Evolutionary conservation across 1,140 invertebrate genomes (phyloP).

Genomic region (Manduca sexta): DNA sequence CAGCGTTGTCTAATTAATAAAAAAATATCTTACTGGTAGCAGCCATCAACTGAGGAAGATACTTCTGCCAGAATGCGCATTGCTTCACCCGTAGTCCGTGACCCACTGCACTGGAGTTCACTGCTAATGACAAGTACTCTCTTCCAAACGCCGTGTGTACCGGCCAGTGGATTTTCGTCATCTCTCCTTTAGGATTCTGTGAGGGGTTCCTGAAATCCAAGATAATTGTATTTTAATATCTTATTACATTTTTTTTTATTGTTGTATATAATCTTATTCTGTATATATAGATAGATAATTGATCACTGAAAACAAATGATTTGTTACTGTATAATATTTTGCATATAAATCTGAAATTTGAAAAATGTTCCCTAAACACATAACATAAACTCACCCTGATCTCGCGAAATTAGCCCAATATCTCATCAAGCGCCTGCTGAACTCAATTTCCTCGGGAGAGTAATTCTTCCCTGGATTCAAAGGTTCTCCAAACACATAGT

Average conservation of each 20-base stretch:
- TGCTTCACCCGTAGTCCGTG: constrained; percentile 90
- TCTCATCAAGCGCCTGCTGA: constrained; percentile 91
- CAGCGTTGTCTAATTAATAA: too few species aligned
- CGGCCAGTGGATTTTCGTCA: constrained; percentile 86
- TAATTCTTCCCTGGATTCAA: constrained; percentile 87
- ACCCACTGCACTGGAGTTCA: constrained; percentile 86
- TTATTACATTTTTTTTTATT: background rate
- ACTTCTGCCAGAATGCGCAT: constrained; percentile 97
- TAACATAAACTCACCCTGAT: constrained; percentile 82
- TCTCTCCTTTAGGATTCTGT: constrained; percentile 77
- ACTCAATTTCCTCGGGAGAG: constrained; percentile 83
- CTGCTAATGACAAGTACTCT: constrained; percentile 89
- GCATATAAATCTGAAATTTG: too few species aligned
- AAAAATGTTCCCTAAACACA: background rate
- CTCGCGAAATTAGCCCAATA: constrained; percentile 98
- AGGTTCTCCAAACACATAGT: constrained; percentile 95
- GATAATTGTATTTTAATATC: constrained; percentile 5
- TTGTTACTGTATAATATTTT: too few species aligned
- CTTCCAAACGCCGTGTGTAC: constrained; percentile 86
- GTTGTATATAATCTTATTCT: background rate
- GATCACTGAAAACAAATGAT: too few species aligned
- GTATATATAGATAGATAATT: background rate
- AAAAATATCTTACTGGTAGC: constrained; percentile 77
- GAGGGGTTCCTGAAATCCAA: constrained; percentile 76
- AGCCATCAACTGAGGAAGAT: constrained; percentile 89